A percentile compares a stretch with the other conserved stretches of the same genome.
Evolutionary conservation across 2,113 vertebrate genomes (phyloP).

Genomic region (Charadrius vociferus): DNA sequence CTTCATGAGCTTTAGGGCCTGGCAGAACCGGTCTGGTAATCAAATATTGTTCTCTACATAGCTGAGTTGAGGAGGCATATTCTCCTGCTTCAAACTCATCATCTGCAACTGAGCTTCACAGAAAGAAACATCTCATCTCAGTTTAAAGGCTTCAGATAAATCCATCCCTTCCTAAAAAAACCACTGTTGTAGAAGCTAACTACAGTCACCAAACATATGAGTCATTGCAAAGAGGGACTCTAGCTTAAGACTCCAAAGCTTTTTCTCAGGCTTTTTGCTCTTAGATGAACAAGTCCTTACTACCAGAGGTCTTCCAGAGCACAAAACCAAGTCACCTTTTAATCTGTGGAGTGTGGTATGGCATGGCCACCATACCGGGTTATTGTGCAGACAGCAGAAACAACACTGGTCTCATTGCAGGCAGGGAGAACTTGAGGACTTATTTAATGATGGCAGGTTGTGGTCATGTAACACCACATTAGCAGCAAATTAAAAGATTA

Average conservation of each 20-base stretch:
- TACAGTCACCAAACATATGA: neutral
- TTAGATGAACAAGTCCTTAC: neutral
- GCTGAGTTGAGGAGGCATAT: neutral
- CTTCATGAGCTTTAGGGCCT: neutral
- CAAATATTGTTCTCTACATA: neutral
- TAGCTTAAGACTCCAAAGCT: neutral
- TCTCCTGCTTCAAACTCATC: neutral
- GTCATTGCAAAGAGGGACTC: neutral
- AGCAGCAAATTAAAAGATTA: neutral
- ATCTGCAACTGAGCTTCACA: neutral
- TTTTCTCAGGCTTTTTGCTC: neutral
- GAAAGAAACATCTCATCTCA: neutral
- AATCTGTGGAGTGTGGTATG: neutral
- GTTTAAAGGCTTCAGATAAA: conserved; percentile 3
- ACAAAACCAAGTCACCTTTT: neutral
- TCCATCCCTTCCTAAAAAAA: neutral
- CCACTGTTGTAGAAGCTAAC: neutral
- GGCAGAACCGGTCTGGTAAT: neutral
- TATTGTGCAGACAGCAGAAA: neutral
- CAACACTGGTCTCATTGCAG: neutral
- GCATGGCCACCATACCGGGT: neutral
- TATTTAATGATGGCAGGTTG: neutral
- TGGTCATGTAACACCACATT: neutral
- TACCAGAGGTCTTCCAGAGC: neutral
- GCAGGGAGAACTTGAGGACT: neutral